Percentiles rank a stretch among this genome's conserved stretches.
These are phyloP conservation scores for Leptopilina clavipes DNA, from an alignment of 1,140 invertebrate species.

Conservation along the genomic window DNA sequence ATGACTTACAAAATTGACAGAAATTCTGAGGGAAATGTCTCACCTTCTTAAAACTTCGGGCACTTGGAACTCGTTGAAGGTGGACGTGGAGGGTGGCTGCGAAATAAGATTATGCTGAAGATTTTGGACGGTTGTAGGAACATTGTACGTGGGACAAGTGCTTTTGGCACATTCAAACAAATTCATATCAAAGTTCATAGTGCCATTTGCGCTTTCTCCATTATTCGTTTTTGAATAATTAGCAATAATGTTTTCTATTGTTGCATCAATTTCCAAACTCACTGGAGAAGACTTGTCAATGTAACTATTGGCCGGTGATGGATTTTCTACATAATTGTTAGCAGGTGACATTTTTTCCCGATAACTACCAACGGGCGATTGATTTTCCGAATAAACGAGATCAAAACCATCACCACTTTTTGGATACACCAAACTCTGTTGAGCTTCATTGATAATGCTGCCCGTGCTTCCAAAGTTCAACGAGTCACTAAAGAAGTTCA, in stretches of 20 bases:
- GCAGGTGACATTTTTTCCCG: neutral
- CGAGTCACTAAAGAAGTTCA: slow-evolving; percentile 6
- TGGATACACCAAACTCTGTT: slow-evolving; percentile 43
- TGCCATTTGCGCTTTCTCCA: neutral
- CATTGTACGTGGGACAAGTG: slow-evolving; percentile 4
- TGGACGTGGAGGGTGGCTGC: slow-evolving; percentile 22
- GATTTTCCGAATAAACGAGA: slow-evolving; percentile 36
- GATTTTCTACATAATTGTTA: neutral
- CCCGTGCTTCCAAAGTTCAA: slow-evolving; percentile 42
- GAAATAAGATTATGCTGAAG: slow-evolving; percentile 2
- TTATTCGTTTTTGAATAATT: neutral
- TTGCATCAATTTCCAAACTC: slow-evolving; percentile 35
- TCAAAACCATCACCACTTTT: slow-evolving; percentile 37
- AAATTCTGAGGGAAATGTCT: slow-evolving; percentile 41
- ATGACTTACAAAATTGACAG: neutral
- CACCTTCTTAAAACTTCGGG: slow-evolving; percentile 51
- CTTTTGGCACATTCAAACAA: slow-evolving; percentile 21
- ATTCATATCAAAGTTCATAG: slow-evolving; percentile 11
- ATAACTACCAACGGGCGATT: neutral
- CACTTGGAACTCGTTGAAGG: slow-evolving; percentile 56
- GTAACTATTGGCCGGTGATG: neutral
- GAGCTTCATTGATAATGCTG: slow-evolving; percentile 41
- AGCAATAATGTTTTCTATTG: slow-evolving; percentile 2
- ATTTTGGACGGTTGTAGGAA: neutral
- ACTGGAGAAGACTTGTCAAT: slow-evolving; percentile 4